These are phyloP conservation scores for Hoplostethus mediterraneus DNA, from an alignment of 2,797 vertebrate genomes.

Conservation along the genomic window DNA sequence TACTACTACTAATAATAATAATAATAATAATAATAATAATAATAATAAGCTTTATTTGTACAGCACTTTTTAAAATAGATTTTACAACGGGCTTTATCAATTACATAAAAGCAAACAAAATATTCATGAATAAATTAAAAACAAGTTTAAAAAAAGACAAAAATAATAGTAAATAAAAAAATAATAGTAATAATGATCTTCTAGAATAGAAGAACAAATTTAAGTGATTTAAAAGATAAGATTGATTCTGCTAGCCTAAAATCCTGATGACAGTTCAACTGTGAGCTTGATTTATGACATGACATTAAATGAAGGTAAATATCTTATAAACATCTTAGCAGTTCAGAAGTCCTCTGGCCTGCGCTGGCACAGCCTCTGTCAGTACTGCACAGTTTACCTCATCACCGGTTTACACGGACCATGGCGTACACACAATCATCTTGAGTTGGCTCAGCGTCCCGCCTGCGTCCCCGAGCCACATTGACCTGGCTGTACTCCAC, in stretches of 20 bases:
- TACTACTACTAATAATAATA: no score
- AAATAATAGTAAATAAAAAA: no score
- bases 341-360: not conserved
- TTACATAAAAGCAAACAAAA: no score
- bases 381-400: not conserved
- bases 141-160: no score
- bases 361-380: not conserved
- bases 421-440: conserved; percentile 56
- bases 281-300: not conserved
- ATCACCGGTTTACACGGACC: conserved; percentile 48
- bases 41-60: no score
- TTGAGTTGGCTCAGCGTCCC: not conserved
- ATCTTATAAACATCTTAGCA: not conserved
- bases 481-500: conserved; percentile 71
- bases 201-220: no score
- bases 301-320: not conserved
- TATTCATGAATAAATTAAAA: no score
- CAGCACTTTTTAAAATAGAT: no score
- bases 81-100: no score
- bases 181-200: no score
- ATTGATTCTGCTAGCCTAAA: no score
- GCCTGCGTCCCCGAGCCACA: conserved; percentile 23
- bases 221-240: no score
- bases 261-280: not conserved
- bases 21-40: not conserved